Evolutionary conservation across 2,797 vertebrate species (phyloP).

Genomic region (Pseudocheirus occidentalis): DNA sequence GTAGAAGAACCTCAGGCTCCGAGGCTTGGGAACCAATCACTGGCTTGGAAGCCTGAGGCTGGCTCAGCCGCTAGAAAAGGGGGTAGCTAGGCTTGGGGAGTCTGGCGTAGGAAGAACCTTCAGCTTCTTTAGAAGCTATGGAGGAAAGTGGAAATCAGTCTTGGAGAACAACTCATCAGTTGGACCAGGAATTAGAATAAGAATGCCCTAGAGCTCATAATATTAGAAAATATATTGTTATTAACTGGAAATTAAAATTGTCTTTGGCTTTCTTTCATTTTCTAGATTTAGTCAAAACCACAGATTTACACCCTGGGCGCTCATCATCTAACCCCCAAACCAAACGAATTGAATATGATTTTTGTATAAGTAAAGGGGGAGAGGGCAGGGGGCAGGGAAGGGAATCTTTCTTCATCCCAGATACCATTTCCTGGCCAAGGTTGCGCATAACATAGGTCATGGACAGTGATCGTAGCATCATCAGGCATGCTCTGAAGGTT

Average conservation of each 20-base stretch:
- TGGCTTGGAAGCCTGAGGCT: neutral
- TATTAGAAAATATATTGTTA: neutral
- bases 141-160: too few species aligned
- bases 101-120: fast-evolving
- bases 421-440: neutral
- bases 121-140: neutral
- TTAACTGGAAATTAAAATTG: neutral
- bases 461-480: neutral
- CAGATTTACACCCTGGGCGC: neutral
- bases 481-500: neutral
- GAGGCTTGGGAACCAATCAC: neutral
- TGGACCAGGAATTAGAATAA: neutral
- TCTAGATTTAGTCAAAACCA: neutral
- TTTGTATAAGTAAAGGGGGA: neutral
- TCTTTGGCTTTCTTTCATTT: neutral
- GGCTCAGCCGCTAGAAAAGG: neutral
- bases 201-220: neutral
- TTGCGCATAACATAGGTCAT: neutral
- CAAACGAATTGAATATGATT: neutral
- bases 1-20: neutral
- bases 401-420: neutral
- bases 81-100: too few species aligned
- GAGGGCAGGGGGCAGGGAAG: too few species aligned
- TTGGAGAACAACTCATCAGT: neutral
- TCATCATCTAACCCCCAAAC: neutral